These are phyloP conservation scores for Lagocephalus sceleratus DNA, from an alignment of 2,797 vertebrate species.

Conservation along the genomic window DNA sequence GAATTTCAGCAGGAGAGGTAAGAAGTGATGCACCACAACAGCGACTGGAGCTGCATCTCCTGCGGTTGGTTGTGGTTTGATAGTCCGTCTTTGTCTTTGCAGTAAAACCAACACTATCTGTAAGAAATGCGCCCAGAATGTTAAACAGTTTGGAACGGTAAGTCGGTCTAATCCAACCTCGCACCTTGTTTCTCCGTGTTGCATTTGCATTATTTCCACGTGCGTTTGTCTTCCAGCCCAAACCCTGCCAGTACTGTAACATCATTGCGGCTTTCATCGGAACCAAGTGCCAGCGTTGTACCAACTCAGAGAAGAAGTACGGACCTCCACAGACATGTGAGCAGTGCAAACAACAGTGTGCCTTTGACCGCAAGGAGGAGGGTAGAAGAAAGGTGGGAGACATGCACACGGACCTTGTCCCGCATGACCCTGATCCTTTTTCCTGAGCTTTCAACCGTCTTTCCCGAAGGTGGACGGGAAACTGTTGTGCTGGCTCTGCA, in stretches of 20 bases:
- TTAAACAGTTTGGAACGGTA: slow-evolving; percentile 98
- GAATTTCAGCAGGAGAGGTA: slow-evolving; percentile 99
- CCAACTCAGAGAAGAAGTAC: slow-evolving; percentile 98
- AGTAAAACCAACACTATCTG: slow-evolving; percentile 99
- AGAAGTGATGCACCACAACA: slow-evolving; percentile 12
- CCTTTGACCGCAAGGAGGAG: slow-evolving; percentile 96
- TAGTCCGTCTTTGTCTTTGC: slow-evolving; percentile 27
- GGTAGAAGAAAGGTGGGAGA: slow-evolving; percentile 88
- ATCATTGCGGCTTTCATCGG: slow-evolving; percentile 99
- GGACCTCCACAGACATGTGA: slow-evolving; percentile 97
- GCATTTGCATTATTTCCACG: neutral
- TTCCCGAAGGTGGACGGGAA: slow-evolving; percentile 91
- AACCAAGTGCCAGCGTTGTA: slow-evolving; percentile 98
- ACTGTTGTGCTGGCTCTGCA: slow-evolving; percentile 97
- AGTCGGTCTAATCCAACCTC: slow-evolving; percentile 45
- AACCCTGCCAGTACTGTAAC: slow-evolving; percentile 99
- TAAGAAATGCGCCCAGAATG: slow-evolving; percentile 99
- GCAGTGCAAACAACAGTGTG: slow-evolving; percentile 98
- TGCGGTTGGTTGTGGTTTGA: neutral
- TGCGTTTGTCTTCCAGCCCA: slow-evolving; percentile 79
- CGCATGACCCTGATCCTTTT: neutral
- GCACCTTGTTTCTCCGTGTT: neutral
- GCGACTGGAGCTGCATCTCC: neutral
- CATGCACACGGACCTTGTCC: neutral
- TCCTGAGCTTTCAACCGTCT: neutral